Evolutionary conservation across 2,888 invertebrate species (phyloP).

Genomic region (Chymomyza amoena): DNA sequence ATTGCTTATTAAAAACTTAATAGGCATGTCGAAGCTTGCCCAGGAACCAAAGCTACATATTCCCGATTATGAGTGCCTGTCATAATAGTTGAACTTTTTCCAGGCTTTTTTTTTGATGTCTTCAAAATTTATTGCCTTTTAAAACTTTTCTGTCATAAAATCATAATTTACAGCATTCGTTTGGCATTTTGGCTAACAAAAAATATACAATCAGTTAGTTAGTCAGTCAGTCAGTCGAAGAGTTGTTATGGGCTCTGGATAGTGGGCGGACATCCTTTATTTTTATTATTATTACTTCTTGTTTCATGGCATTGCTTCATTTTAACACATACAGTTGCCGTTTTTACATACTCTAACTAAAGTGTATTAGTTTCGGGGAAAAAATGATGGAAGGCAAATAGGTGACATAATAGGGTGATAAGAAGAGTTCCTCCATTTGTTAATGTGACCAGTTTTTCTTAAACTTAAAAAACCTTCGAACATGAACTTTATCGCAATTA

Average conservation of each 20-base stretch:
- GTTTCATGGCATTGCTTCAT: no score
- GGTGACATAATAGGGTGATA: no score
- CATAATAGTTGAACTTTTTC: background rate
- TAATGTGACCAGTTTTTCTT: no score
- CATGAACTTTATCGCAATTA: no score
- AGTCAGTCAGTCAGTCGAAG: conserved; percentile 18
- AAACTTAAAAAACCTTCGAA: no score
- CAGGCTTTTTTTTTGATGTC: conserved; percentile 9
- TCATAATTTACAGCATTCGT: conserved; percentile 71
- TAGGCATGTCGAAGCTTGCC: background rate
- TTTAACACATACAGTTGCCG: no score
- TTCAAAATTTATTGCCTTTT: conserved; percentile 61
- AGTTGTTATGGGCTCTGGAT: conserved; percentile 33
- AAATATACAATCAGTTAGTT: background rate
- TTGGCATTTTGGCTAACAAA: conserved; percentile 24
- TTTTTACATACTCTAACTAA: no score
- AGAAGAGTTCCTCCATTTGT: no score
- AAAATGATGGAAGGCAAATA: no score
- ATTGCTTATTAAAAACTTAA: background rate
- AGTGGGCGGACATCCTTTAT: background rate
- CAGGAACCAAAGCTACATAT: background rate
- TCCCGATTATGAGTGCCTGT: background rate
- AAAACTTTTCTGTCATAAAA: conserved; percentile 66
- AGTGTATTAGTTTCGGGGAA: no score
- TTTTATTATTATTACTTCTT: background rate